Evolutionary conservation across 2,888 invertebrate genomes (phyloP), one percentile per base, ranked within the genome.

Genomic region (Oxyscelio sp.): DNA sequence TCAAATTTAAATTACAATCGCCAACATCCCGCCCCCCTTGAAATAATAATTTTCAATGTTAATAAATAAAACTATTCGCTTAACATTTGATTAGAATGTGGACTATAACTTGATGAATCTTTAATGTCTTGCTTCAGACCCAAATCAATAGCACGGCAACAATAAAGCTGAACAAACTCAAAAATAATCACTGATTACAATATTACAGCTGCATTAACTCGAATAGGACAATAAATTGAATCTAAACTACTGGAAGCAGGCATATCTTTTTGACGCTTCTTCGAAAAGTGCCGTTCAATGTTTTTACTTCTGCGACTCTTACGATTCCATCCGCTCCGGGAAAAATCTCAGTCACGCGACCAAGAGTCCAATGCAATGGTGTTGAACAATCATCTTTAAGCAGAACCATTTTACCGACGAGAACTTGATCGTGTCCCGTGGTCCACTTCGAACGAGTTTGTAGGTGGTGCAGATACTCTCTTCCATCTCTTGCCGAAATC

Each of bases 401-500:
- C 15, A 63, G 24, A 17, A 63, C 63, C 48, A 63, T 24, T 13
- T 17, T 11, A 8, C 63, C 63, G 1, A 40, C 11, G n/a, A 22
- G 22, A 15, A 63, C 27, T 17, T 17, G 19, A 48, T 63, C 48
- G 8, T 21, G 4, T 2, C 48, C 52, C 11, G 38, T 11, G 8
- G 11, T 52, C 68, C 68, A 68, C 21, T 43, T 68, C 13, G 54
- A 13, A 2, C 68, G 52, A 54, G 68, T 56, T 54, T 68, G 68
- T 2, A 68, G 43, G 9, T 68, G 54, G 13, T 68, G 68, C 4
- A 68, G 40, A 54, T 68, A 68, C n/a, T 68, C 68, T 27, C 27
- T 27, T 27, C 63, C 63, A 63, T 48, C 63, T 45, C 2, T 48
- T 63, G 22, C 63, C 21, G n/a, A 45, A 63, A 27, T 65, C 48